Base-by-base conservation (phyloP, 2,113 vertebrate genomes). In the Syngnathus floridae region DNA sequence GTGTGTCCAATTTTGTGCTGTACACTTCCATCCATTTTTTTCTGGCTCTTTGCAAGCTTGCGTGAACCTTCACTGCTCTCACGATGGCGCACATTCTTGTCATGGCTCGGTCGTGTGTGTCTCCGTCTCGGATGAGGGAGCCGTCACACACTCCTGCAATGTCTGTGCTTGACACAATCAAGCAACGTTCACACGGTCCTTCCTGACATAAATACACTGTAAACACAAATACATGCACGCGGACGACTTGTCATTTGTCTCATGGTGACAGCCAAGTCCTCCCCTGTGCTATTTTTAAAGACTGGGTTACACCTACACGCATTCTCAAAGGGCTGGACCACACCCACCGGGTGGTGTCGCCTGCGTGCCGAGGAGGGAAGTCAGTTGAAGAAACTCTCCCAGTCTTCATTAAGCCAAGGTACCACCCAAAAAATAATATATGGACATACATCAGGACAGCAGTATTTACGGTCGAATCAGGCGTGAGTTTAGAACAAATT, bases 251-350 rank as follows among this genome's bases (percentile, higher is more conserved):
- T 81, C 77, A 71, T 78, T 80, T 80, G 60, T 75, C 46, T 75
- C 49, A 75, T 63, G 74, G 76, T 21, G 41, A 62, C 9, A 37
- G 7, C 38, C 22, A 22, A 8, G 60, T 22, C 43, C 14, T 14
- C 14, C 72, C 66, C 69, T 82, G 77, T 2, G 75, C 86, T 84
- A 81, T 87, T 86, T 87, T 81, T 85, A 85, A 74, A 80, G 13
- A 77, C 52, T 19, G 26, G 31, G 6, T 63, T 55, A 35, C 65
- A 66, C 76, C 88, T 84, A 87, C 88, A 82, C 78, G 81, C 82
- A 88, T 84, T 88, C 86, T 87, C 80, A 69, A 84, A 86, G 80
- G 26, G 74, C 66, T 52, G 16, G 70, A 82, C 64, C 79, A 84
- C 86, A 84, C 83, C 80, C 80, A 83, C 77, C 43, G 48, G 7